Base-by-base conservation (phyloP, 2,888 invertebrate species). In the Hydrotaea diabolus region DNA sequence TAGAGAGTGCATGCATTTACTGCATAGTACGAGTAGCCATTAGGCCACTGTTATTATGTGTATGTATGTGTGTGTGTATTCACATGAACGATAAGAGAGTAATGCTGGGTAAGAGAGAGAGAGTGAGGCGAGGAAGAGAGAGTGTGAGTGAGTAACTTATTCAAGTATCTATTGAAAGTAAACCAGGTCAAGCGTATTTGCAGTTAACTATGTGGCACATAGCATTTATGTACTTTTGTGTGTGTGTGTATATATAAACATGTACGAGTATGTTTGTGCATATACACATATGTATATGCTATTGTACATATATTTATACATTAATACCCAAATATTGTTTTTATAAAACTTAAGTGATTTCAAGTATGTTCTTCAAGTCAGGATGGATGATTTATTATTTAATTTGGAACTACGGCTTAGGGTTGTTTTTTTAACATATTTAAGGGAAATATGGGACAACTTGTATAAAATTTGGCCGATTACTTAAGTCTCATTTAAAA, bases 131-230 rank as follows among this genome's bases (percentile, higher is more conserved):
- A 23, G 43, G 11, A 43, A 43, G 17, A 17, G 17, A n/a, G 64
- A 9, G 64, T 9, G 39, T 17, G 21, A 46, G 69, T 13, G 69
- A 39, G 39, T 3, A 66, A 36, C 39, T 39, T 17, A 64, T n/a
- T n/a, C n/a, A n/a, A n/a, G n/a, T 66, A 39, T 36, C 17, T 15
- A 43, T 43, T 2, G 59, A 84, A 87, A 83, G 81, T 86, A 87
- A 87, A 86, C 87, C 86, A 87, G 87, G 86, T 85, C 86, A 87
- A 85, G 82, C 86, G 76, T 83, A 87, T 85, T 85, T 86, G 80
- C 85, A 82, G 84, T 82, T 72, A 82, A 84, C 71, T 82, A 84
- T 85, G 77, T 83, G 78, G 72, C 73, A 82, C 76, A 80, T 69
- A 73, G 76, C 49, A 74, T 55, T 8, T 21, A 55, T 55, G 55